Base-by-base conservation (phyloP, 1,140 invertebrate species). In the Subanguina moxae region DNA sequence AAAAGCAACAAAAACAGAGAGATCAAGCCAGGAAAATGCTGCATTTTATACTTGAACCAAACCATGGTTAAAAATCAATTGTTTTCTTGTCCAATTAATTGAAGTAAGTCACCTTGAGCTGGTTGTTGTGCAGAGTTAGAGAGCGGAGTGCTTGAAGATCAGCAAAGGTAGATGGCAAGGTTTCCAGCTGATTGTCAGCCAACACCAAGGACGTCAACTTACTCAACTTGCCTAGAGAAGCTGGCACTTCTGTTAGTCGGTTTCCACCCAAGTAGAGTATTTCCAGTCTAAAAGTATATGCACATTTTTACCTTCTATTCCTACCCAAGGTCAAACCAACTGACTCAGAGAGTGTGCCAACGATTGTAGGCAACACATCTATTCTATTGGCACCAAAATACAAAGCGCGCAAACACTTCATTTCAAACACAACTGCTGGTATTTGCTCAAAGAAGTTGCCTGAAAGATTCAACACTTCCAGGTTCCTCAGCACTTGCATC, bases 381-480 rank as follows among this genome's bases (percentile, higher is more conserved):
- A 97, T 90, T 62, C 85, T 85, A 84, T 97, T 97, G 23, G 88
- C 90, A 27, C 93, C 93, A 48, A 97, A 84, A 83, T 94, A 94
- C 9, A 97, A 86, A 79, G 93, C 90, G 83, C 88, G 89, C 8
- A 96, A 85, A 19, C 86, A 87, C 8, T 82, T 78, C 59, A 94
- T 82, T 71, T 93, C 89, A 28, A 93, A 87, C 58, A 96, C 84
- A 84, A 93, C 91, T 72, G 89, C 88, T 3, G 93, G 94, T 80
- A 97, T 90, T 28, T 87, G 86, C 17, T 87, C 88, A 30, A 97
- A 86, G 69, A 90, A 85, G 86, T 99, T 99, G 83, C 97, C 98
- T 48, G 93, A 95, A 45, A 98, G 85, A 76, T 95, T 93, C 43
- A 99, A 87, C 63, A 97, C 91, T 86, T 98, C 94, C 67, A 98